Evolutionary conservation across 2,888 invertebrate genomes (phyloP), one percentile per base, ranked within the genome.

Genomic region (Hirudinaria manillensis): DNA sequence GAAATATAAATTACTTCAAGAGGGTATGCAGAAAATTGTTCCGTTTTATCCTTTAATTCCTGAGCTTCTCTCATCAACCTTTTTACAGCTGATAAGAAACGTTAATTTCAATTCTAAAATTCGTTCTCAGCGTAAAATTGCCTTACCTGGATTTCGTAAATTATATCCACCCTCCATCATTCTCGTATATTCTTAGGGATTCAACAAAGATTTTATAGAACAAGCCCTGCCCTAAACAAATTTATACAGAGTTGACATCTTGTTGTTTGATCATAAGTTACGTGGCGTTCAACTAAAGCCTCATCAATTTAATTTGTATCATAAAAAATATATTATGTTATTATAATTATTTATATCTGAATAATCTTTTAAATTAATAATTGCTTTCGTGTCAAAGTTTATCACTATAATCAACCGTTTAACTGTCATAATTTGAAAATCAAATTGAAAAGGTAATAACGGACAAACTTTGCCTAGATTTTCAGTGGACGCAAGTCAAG

Each of bases 21-120:
- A 2, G 96, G 96, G 82, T 91, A 90, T 19, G 94, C 94, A 86
- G 89, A 91, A 85, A 92, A 94, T 84, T 94, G 92, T 82, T 93
- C 93, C 0, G 94, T 94, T 6, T 94, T 90, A 80, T 92, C 90
- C 45, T 90, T 89, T 78, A 95, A 86, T 85, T 97, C 95, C 78
- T 87, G 85, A 16, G 95, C 95, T 86, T 96, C 96, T 82, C 91
- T 88, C 93, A 96, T 93, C 80, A 96, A 87, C 74, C 96, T 89
- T 86, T 95, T 94, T 4, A 96, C 95, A 83, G 94, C 95, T 91
- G 70, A 32, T 56, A 77, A 70, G 3, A 71, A 56, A 66, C 36
- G 29, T 61, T 38, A 74, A 3, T 21, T 61, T 61, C 6, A 61
- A 61, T 61, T 61, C 24, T 13, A 61, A 61, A 36, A 45, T n/a